A percentile compares a stretch with the other conserved stretches of the same genome.
phyloP scores from a whole-genome alignment of 2,888 invertebrate genomes.

The Agrotis puta region DNA sequence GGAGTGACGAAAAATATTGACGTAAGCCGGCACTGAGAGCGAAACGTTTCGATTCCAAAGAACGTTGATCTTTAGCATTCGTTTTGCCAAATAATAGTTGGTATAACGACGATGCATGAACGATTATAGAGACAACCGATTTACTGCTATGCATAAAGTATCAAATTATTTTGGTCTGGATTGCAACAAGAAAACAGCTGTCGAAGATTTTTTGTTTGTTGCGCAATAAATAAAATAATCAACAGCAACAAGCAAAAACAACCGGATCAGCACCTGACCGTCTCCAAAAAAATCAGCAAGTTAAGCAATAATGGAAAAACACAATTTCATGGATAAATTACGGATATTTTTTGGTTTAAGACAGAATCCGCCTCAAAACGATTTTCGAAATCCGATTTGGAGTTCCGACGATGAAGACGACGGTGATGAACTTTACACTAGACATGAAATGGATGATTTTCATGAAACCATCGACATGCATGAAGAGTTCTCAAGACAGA shows the following conservation, averaged over 20 bases:
- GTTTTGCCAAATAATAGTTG: background rate
- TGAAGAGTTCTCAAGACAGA: slow-evolving; percentile 79
- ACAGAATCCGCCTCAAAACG: slow-evolving; percentile 81
- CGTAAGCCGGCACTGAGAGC: slow-evolving; percentile 5
- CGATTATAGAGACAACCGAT: background rate
- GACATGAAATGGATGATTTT: slow-evolving; percentile 69
- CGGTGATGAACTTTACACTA: slow-evolving; percentile 84
- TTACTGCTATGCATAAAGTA: slow-evolving; percentile 30
- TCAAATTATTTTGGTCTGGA: background rate
- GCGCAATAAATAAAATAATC: slow-evolving; percentile 78
- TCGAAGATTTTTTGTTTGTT: slow-evolving; percentile 75
- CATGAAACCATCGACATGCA: slow-evolving; percentile 76
- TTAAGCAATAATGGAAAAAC: slow-evolving; percentile 71
- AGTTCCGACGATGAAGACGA: slow-evolving; percentile 86
- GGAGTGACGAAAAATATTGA: slow-evolving; percentile 19
- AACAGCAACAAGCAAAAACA: slow-evolving; percentile 61
- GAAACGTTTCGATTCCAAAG: slow-evolving; percentile 5
- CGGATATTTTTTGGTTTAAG: slow-evolving; percentile 81
- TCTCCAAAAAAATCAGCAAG: slow-evolving; percentile 68
- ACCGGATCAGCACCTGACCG: slow-evolving; percentile 58
- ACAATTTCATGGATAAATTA: slow-evolving; percentile 81
- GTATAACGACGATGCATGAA: background rate
- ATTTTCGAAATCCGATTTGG: slow-evolving; percentile 89
- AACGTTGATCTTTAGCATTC: slow-evolving; percentile 26
- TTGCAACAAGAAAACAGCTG: slow-evolving; percentile 57